These are phyloP conservation scores for Cettia cetti DNA, from an alignment of 2,113 vertebrate genomes.

Conservation along the genomic window DNA sequence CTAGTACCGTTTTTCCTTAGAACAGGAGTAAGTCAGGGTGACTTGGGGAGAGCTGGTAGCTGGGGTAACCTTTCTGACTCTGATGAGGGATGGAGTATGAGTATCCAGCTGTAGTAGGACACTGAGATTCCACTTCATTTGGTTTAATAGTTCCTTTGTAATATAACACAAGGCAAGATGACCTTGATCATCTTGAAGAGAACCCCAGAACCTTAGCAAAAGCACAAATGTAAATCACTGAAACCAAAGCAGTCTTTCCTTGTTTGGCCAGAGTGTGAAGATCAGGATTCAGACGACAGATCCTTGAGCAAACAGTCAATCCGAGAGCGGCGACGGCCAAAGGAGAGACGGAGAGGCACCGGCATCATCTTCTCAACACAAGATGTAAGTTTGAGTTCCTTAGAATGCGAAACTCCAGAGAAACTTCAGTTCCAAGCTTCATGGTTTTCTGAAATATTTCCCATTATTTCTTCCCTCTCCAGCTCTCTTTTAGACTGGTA, in stretches of 20 bases:
- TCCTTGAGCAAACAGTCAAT: conserved; percentile 47
- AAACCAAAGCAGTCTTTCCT: conserved; percentile 50
- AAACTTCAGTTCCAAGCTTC: background rate
- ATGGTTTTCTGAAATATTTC: background rate
- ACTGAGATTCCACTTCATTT: background rate
- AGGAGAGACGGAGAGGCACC: conserved; percentile 64
- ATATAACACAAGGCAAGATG: background rate
- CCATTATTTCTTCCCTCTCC: background rate
- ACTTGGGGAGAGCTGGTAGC: background rate
- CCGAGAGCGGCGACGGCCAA: conserved; percentile 71
- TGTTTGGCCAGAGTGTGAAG: conserved; percentile 72
- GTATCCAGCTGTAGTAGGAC: background rate
- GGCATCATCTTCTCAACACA: conserved; percentile 69
- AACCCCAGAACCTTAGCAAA: background rate
- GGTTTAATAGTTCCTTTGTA: background rate
- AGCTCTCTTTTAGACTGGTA: background rate
- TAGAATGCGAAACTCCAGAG: background rate
- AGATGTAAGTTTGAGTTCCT: conserved; percentile 70
- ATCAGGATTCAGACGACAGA: conserved; percentile 71
- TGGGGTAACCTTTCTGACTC: background rate
- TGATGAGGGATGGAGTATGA: background rate
- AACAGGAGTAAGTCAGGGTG: background rate
- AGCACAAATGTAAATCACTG: background rate
- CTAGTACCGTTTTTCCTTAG: background rate
- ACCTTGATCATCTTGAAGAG: background rate